These are phyloP conservation scores for Heloderma charlesbogerti DNA, from an alignment of 2,113 vertebrate genomes.

Conservation along the genomic window DNA sequence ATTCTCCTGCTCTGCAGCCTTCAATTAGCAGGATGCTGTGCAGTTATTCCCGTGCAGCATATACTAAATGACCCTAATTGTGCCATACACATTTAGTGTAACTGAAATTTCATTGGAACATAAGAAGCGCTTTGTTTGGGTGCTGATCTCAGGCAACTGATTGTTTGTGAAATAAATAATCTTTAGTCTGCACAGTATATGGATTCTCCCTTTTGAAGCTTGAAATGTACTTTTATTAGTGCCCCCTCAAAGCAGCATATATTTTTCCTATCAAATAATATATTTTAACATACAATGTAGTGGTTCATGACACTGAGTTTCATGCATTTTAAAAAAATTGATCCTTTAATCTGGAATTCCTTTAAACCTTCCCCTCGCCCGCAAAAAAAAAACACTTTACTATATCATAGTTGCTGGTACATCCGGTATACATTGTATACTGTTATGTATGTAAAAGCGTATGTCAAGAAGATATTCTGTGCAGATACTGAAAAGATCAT, in stretches of 20 bases:
- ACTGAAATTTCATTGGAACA: slow-evolving; percentile 49
- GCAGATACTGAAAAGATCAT: slow-evolving; percentile 47
- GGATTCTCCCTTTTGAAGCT: slow-evolving; percentile 48
- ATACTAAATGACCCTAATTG: slow-evolving; percentile 40
- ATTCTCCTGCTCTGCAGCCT: slow-evolving; percentile 49
- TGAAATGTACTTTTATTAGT: background rate
- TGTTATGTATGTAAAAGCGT: slow-evolving; percentile 35
- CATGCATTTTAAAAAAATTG: slow-evolving; percentile 21
- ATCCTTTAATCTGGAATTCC: slow-evolving; percentile 41
- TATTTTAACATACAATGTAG: slow-evolving; percentile 29
- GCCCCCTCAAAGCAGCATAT: slow-evolving; percentile 56
- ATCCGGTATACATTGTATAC: slow-evolving; percentile 36
- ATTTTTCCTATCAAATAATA: slow-evolving; percentile 58
- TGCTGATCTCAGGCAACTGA: slow-evolving; percentile 46
- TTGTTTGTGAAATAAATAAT: slow-evolving; percentile 55
- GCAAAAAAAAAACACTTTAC: background rate
- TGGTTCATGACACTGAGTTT: slow-evolving; percentile 8
- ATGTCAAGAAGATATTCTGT: slow-evolving; percentile 35
- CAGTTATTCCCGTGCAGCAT: slow-evolving; percentile 26
- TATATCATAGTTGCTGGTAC: slow-evolving; percentile 23
- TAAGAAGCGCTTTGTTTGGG: slow-evolving; percentile 66
- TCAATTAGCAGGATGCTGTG: slow-evolving; percentile 27
- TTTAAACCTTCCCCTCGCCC: background rate
- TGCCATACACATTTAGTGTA: slow-evolving; percentile 36
- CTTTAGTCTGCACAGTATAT: slow-evolving; percentile 57